phyloP scores from a whole-genome alignment of 1,140 invertebrate species.

The Drosophila oshimai region DNA sequence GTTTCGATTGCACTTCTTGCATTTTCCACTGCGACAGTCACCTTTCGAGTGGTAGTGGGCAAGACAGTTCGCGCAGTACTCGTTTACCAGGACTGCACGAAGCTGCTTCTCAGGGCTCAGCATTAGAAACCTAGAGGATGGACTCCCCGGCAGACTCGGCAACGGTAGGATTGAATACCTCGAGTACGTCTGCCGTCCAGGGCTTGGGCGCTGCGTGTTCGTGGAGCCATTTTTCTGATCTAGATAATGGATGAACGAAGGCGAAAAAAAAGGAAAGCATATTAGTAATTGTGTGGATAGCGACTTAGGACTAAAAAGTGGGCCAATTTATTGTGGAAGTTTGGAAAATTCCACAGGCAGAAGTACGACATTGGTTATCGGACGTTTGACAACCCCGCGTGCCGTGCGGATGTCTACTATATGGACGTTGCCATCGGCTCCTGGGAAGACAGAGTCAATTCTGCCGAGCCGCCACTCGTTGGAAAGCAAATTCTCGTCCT shows the following conservation, averaged over 20 bases:
- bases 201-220: neutral
- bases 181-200: neutral
- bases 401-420: neutral
- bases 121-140: too few relatives aligned
- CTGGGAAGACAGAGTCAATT: neutral
- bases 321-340: too few relatives aligned
- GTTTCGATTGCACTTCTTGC: too few relatives aligned
- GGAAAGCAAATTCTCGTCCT: too few relatives aligned
- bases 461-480: too few relatives aligned
- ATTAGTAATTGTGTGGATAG: too few relatives aligned
- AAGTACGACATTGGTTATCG: neutral
- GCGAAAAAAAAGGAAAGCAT: neutral
- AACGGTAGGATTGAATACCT: too few relatives aligned
- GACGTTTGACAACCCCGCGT: neutral
- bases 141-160: too few relatives aligned
- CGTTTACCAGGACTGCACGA: neutral
- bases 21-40: neutral
- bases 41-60: neutral
- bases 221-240: too few relatives aligned
- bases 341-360: neutral
- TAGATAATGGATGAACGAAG: neutral
- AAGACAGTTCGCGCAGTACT: neutral
- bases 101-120: too few relatives aligned
- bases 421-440: neutral
- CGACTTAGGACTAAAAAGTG: too few relatives aligned